Evolutionary conservation across 1,140 invertebrate genomes (phyloP).

Genomic region (Sycobia sp.): DNA sequence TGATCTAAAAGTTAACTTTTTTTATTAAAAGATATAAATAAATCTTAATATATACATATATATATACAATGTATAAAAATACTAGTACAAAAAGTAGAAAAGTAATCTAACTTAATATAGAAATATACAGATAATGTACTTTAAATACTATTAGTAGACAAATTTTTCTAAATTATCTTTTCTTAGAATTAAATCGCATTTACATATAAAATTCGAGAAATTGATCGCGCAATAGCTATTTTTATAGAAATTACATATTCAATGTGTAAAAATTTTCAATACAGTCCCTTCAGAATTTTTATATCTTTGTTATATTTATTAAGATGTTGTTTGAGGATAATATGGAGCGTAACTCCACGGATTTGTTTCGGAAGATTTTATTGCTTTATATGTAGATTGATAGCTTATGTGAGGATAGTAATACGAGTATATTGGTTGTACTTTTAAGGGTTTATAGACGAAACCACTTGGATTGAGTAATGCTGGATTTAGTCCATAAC

Average conservation of each 20-base stretch:
- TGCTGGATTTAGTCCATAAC: conserved; percentile 45
- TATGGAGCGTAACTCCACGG: conserved; percentile 51
- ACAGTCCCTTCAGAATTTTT: neutral
- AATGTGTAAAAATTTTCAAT: neutral
- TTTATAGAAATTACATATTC: too few species aligned
- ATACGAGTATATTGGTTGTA: conserved; percentile 50
- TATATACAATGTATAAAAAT: neutral
- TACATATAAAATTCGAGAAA: too few species aligned
- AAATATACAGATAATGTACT: neutral
- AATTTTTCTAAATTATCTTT: too few species aligned
- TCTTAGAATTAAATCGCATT: too few species aligned
- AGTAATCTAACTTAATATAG: neutral
- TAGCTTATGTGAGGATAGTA: conserved; percentile 48
- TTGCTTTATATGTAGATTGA: conserved; percentile 43
- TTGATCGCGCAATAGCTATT: too few species aligned
- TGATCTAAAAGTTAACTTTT: neutral
- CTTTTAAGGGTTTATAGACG: conserved; percentile 52
- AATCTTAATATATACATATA: neutral
- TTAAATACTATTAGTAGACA: neutral
- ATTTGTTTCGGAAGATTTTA: conserved; percentile 34
- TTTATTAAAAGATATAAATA: neutral
- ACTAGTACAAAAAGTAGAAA: neutral
- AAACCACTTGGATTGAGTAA: conserved; percentile 42
- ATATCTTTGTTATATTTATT: neutral
- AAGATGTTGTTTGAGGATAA: conserved; percentile 31